Evolutionary conservation across 2,113 vertebrate species (phyloP).

Genomic region (Microtus ochrogaster): DNA sequence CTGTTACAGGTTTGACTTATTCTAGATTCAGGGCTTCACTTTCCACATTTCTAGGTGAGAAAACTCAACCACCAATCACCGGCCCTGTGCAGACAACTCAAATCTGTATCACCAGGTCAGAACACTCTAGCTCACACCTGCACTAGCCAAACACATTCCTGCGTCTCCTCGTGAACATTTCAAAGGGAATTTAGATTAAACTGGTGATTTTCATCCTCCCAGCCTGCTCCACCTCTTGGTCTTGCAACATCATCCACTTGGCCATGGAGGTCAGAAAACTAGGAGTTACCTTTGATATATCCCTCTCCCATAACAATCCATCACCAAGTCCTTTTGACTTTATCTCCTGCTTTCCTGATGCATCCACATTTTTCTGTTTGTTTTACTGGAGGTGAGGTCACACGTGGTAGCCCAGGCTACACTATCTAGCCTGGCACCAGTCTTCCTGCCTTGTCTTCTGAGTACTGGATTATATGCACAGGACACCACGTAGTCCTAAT

Average conservation of each 20-base stretch:
- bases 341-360: neutral
- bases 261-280: constrained; percentile 16
- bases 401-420: neutral
- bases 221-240: neutral
- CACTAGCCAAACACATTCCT: neutral
- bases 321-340: neutral
- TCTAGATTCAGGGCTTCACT: constrained; percentile 5
- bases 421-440: no score
- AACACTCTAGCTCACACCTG: neutral
- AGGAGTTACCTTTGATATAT: neutral
- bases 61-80: neutral
- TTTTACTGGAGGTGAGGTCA: neutral
- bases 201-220: neutral
- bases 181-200: constrained; percentile 38
- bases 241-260: neutral
- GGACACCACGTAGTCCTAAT: neutral
- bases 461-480: neutral
- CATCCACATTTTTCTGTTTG: neutral
- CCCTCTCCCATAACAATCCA: neutral
- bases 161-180: constrained; percentile 17
- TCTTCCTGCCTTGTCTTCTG: neutral
- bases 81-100: neutral
- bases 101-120: neutral
- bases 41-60: neutral
- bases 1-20: neutral